Conservation (phyloP, 2,113 vertebrate genomes). For the Pleuronectes platessa region DNA sequence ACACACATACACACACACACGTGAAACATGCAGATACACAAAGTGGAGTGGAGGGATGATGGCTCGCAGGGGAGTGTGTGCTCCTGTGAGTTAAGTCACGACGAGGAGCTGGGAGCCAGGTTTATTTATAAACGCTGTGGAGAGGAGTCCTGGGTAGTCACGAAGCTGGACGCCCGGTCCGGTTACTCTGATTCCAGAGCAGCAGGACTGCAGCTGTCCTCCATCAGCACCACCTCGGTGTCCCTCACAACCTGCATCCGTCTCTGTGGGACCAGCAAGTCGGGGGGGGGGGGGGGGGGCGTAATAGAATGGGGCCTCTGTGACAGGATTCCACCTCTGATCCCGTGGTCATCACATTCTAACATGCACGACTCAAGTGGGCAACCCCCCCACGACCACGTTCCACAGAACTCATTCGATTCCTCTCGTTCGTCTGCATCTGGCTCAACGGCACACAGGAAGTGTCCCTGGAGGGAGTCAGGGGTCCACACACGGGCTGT, state of each 20-base stretch:
- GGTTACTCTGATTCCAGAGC: constrained; percentile 23
- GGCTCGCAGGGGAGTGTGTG: constrained; percentile 13
- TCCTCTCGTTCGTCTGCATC: constrained; percentile 24
- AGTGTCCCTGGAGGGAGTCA: constrained; percentile 46
- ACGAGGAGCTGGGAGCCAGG: constrained; percentile 28
- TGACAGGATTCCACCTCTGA: constrained; percentile 48
- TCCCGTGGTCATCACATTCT: constrained; percentile 35
- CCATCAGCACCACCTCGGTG: background rate
- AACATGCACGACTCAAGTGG: constrained; percentile 2
- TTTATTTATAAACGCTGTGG: constrained; percentile 59
- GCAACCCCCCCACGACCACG: constrained; percentile 17
- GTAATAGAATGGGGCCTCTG: constrained; percentile 28
- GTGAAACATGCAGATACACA: background rate
- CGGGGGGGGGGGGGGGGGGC: background rate
- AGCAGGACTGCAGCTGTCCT: constrained; percentile 52
- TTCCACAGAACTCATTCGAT: constrained; percentile 30
- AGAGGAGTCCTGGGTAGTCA: constrained; percentile 46
- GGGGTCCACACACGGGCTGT: constrained; percentile 45
- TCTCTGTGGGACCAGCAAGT: constrained; percentile 32
- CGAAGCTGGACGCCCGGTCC: constrained; percentile 22
- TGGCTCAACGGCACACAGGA: constrained; percentile 33
- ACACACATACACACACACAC: background rate
- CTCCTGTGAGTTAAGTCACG: constrained; percentile 22
- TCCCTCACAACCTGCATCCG: constrained; percentile 6
- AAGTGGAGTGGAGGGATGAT: constrained; percentile 32